phyloP scores from a whole-genome alignment of 2,113 vertebrate species.

The Heterochromis multidens region DNA sequence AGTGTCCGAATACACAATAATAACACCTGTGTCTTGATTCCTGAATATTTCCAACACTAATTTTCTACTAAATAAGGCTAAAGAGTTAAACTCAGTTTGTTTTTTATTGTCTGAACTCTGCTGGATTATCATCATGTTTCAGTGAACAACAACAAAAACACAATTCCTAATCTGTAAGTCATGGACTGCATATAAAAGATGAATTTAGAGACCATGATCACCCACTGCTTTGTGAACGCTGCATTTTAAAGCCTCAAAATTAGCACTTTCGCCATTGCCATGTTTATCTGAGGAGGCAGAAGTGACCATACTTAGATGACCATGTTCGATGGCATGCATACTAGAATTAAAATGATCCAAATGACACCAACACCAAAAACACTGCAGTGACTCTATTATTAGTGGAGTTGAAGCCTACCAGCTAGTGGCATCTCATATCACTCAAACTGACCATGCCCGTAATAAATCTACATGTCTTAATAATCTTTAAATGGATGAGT shows the following conservation, averaged over 20 bases:
- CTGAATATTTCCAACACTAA: background rate
- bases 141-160: background rate
- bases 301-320: background rate
- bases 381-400: background rate
- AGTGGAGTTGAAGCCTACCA: background rate
- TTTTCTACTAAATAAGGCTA: background rate
- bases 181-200: background rate
- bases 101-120: background rate
- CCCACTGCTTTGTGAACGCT: background rate
- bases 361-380: background rate
- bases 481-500: background rate
- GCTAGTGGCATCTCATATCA: background rate
- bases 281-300: background rate
- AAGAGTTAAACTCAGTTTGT: background rate
- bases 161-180: background rate
- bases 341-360: rapidly evolving
- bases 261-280: rapidly evolving
- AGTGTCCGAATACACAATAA: background rate
- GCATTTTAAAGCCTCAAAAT: background rate
- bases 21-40: background rate
- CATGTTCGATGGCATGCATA: background rate
- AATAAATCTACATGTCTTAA: background rate
- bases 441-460: background rate
- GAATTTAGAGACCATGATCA: background rate
- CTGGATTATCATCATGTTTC: background rate